Percentiles rank a stretch among this genome's conserved stretches.
Evolutionary conservation across 2,888 invertebrate genomes (phyloP).

Genomic region (Linyphia triangularis): DNA sequence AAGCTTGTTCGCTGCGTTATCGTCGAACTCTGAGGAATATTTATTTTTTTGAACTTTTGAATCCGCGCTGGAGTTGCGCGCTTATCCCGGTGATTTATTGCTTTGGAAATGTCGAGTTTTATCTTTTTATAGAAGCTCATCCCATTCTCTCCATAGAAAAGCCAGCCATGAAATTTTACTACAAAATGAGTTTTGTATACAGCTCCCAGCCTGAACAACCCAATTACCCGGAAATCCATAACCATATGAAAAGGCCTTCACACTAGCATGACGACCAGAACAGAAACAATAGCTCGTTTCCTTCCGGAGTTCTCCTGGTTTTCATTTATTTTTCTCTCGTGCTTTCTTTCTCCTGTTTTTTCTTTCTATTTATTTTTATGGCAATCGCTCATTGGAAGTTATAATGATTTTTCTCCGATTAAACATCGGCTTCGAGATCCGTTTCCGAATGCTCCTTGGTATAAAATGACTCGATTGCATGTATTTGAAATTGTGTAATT

Average conservation of each 20-base stretch:
- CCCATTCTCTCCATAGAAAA: not conserved
- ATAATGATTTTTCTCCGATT: too few relatives aligned
- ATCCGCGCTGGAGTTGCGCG: not conserved
- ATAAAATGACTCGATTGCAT: too few relatives aligned
- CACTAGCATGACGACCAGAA: slow-evolving; percentile 48
- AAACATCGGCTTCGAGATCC: too few relatives aligned
- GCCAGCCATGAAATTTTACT: not conserved
- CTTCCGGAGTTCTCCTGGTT: slow-evolving; percentile 33
- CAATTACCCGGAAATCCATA: slow-evolving; percentile 60
- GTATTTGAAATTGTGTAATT: too few relatives aligned
- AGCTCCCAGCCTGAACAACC: slow-evolving; percentile 14
- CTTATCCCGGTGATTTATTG: slow-evolving; percentile 44
- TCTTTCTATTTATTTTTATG: not conserved
- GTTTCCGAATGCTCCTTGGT: too few relatives aligned
- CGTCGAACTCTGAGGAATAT: slow-evolving; percentile 8
- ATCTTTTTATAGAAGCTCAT: slow-evolving; percentile 6
- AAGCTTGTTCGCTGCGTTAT: too few relatives aligned
- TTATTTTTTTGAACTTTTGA: slow-evolving; percentile 21
- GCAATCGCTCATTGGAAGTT: too few relatives aligned
- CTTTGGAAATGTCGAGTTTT: slow-evolving; percentile 19
- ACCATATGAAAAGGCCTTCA: slow-evolving; percentile 42
- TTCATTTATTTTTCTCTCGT: not conserved
- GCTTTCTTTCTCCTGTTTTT: not conserved
- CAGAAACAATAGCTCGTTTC: slow-evolving; percentile 35
- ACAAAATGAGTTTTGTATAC: slow-evolving; percentile 30